Percentiles rank a stretch among this genome's conserved stretches.
These are phyloP conservation scores for Acanthosepion pharaonis DNA, from an alignment of 2,888 invertebrate genomes.

Conservation along the genomic window DNA sequence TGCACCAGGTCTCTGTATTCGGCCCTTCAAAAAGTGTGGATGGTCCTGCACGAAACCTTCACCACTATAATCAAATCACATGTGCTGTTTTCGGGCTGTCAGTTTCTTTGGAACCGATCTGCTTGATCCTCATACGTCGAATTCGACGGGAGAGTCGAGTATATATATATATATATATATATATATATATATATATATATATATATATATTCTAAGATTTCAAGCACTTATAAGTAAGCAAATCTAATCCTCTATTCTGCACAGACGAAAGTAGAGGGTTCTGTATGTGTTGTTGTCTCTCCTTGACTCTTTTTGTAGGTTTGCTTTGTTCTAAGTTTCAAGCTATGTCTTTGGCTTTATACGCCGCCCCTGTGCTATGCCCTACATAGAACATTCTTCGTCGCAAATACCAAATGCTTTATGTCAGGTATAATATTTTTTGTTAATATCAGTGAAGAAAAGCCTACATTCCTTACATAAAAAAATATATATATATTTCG, in stretches of 20 bases:
- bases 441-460: constrained; percentile 33
- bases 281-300: background rate
- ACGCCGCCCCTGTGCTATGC: background rate
- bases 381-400: background rate
- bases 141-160: too few species aligned
- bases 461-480: background rate
- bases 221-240: background rate
- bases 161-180: too few species aligned
- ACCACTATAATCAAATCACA: too few species aligned
- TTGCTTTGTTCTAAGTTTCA: background rate
- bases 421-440: constrained; percentile 8
- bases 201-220: too few species aligned
- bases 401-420: constrained; percentile 22
- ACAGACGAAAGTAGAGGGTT: background rate
- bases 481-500: background rate
- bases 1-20: too few species aligned
- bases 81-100: too few species aligned
- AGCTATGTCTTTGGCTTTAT: background rate
- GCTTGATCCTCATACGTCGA: too few species aligned
- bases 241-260: background rate
- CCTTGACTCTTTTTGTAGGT: background rate
- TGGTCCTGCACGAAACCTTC: too few species aligned
- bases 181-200: too few species aligned
- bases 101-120: too few species aligned
- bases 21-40: too few species aligned